These are phyloP conservation scores for Columba guinea DNA, from an alignment of 2,797 vertebrate genomes.

Conservation along the genomic window DNA sequence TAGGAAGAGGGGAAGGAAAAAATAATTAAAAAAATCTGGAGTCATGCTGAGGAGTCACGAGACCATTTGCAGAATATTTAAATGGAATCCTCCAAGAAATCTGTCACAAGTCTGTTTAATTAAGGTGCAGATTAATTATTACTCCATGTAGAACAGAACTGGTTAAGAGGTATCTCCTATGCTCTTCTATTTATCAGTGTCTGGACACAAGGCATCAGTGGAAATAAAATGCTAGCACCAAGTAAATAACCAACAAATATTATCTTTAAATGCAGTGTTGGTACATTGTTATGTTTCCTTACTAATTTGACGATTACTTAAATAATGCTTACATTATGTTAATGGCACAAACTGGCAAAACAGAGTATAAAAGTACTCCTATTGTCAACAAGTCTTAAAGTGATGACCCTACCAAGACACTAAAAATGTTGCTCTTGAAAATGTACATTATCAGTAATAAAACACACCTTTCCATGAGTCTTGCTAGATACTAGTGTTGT, in stretches of 20 bases:
- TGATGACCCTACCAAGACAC: not conserved
- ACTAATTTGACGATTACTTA: not conserved
- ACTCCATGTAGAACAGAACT: constrained; percentile 25
- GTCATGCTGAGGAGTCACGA: not conserved
- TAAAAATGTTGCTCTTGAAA: not conserved
- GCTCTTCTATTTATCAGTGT: constrained; percentile 27
- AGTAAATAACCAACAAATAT: constrained; percentile 57
- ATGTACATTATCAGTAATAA: not conserved
- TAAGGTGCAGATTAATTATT: constrained; percentile 65
- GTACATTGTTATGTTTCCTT: constrained; percentile 1
- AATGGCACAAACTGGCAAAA: constrained; percentile 21
- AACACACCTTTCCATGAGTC: not conserved
- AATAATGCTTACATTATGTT: not conserved
- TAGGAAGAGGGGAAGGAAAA: not conserved
- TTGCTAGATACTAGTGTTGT: not conserved
- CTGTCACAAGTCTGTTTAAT: constrained; percentile 42
- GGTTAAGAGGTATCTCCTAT: constrained; percentile 41
- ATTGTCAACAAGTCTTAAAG: not conserved
- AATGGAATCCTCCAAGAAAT: constrained; percentile 27
- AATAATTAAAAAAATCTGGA: not conserved
- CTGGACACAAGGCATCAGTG: constrained; percentile 59
- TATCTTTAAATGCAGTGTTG: constrained; percentile 48
- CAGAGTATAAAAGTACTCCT: not conserved
- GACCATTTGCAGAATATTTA: not conserved
- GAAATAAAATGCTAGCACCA: constrained; percentile 65